phyloP scores from a whole-genome alignment of 2,888 invertebrate genomes.

The Cataglyphis rosenhaueri region DNA sequence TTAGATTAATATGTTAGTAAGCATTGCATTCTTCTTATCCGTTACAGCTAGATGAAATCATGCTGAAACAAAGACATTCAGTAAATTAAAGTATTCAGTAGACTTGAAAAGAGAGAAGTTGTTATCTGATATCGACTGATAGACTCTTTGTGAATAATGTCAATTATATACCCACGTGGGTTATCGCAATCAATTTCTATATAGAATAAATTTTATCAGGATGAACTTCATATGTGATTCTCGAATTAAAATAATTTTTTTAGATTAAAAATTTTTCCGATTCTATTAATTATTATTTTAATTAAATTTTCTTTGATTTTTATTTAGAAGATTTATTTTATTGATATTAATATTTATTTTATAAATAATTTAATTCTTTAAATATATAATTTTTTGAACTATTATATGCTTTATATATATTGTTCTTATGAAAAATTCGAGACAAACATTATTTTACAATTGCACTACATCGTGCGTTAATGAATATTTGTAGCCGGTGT shows the following conservation, averaged over 20 bases:
- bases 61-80: background rate
- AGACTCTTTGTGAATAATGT: background rate
- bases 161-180: background rate
- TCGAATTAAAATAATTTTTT: background rate
- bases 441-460: background rate
- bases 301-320: background rate
- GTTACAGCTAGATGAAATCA: background rate
- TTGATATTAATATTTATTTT: background rate
- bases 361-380: background rate
- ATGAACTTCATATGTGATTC: background rate
- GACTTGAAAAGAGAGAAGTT: background rate
- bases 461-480: background rate
- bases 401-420: background rate
- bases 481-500: conserved; percentile 8
- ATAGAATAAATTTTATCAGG: background rate
- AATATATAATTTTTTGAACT: background rate
- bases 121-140: background rate
- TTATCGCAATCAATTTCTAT: background rate
- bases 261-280: background rate
- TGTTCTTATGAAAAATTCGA: background rate
- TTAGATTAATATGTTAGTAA: conserved; percentile 3
- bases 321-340: background rate
- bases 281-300: conserved; percentile 1
- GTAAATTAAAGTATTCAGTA: background rate
- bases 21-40: background rate